Conservation (phyloP, 2,113 vertebrate species). For the Tragelaphus buxtoni region DNA sequence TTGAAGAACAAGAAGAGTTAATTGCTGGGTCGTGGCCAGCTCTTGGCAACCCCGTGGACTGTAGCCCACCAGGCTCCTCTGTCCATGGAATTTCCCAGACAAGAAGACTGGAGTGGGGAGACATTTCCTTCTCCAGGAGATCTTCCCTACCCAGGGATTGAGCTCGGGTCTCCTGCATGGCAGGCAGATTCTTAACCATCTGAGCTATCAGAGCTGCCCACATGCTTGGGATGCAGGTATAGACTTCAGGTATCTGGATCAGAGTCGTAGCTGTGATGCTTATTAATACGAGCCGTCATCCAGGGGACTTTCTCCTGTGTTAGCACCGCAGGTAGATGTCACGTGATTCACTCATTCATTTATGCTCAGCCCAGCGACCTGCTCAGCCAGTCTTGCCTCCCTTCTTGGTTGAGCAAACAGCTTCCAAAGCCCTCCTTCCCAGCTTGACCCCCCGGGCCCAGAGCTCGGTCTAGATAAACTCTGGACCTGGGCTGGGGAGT, state of each 20-base stretch:
- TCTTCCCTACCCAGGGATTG: not conserved
- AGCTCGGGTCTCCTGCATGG: not conserved
- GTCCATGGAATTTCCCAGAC: not conserved
- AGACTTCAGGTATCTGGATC: no score
- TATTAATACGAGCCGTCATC: rapidly evolving
- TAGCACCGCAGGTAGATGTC: rapidly evolving
- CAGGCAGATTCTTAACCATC: not conserved
- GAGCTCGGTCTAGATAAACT: not conserved
- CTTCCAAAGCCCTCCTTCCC: not conserved
- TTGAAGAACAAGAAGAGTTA: not conserved
- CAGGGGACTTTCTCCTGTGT: rapidly evolving
- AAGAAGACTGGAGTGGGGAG: not conserved
- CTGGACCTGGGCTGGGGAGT: not conserved
- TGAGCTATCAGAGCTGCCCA: not conserved
- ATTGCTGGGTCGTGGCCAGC: rapidly evolving
- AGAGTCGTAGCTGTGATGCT: rapidly evolving
- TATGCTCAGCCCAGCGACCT: rapidly evolving
- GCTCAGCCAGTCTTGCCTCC: rapidly evolving
- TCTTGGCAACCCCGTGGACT: not conserved
- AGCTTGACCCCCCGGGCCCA: not conserved
- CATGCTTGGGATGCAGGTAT: rapidly evolving
- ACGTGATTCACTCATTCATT: not conserved
- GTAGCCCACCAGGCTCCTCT: not conserved
- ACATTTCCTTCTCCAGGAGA: not conserved
- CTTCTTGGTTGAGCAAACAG: not conserved